phyloP scores from a whole-genome alignment of 1,140 invertebrate species.

The Penaeus vannamei region DNA sequence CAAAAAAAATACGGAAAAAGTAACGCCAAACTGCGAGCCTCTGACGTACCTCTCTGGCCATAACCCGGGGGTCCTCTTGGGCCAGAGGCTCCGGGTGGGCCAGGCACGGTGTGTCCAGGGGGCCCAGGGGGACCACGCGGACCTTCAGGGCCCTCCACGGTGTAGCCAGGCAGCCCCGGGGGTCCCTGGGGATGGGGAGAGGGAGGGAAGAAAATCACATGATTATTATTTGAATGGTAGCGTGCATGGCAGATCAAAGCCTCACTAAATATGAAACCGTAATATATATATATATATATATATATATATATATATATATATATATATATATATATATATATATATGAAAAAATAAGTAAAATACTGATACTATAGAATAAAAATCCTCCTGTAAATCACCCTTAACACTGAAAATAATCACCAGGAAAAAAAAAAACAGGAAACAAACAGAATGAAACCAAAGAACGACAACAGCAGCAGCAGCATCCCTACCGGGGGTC shows the following conservation, averaged over 20 bases:
- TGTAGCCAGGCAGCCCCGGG: background rate
- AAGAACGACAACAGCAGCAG: no score
- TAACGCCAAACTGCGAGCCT: background rate
- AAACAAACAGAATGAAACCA: no score
- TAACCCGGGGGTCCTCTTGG: constrained; percentile 35
- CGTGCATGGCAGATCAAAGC: no score
- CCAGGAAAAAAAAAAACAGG: no score
- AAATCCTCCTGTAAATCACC: no score
- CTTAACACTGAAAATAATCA: no score
- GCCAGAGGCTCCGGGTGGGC: constrained; percentile 27
- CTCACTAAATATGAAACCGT: no score
- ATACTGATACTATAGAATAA: no score
- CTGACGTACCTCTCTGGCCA: background rate
- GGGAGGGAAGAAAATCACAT: background rate
- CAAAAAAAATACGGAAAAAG: background rate
- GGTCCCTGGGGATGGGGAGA: background rate
- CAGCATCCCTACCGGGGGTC: background rate
- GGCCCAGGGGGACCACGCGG: constrained; percentile 24
- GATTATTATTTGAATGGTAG: background rate
- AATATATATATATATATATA: no score
- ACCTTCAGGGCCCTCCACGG: constrained; percentile 28
- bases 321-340: no score
- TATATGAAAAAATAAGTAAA: no score
- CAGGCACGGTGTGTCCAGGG: constrained; percentile 39
- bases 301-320: no score